Base-by-base conservation (phyloP, 2,797 vertebrate genomes). In the Apodemus agrarius region DNA sequence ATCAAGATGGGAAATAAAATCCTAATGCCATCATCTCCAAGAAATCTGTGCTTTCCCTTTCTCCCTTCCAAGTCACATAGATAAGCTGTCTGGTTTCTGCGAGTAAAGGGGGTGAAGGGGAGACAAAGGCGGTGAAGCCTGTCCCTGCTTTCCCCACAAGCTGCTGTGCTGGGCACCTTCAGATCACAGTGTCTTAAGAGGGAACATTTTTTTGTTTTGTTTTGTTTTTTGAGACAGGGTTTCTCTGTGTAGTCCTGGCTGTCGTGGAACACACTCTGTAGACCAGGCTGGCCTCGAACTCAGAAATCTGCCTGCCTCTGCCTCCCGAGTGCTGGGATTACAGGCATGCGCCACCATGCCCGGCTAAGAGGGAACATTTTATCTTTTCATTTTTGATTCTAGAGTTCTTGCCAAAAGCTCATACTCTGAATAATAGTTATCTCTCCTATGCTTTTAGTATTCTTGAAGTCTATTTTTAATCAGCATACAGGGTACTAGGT, bases 1-100 rank as follows among this genome's bases (percentile, higher is more conserved):
- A 93, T 85, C 16, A 94, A 61, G 83, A 52, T 74, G 43, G 10
- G 54, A 91, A 72, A 65, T 37, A 63, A 86, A 93, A 89, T 74
- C 14, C 3, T 78, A 63, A 89, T 21, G 29, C 10, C 37, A 46
- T 82, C 29, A 89, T 86, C 40, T 86, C 49, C 49, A 86, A 86
- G 29, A 63, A 81, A 63, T 69, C 34, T 37, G 37, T 88, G 43
- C 46, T 93, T 91, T 89, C 10, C 65, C 16, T 96, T 29, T 16
- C 11, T 90, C 52, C 22, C 0, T 54, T 80, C 40, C 5, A 12
- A 57, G 14, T 76, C 5, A 74, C 43, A n/a, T 83, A n/a, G 31
- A 24, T 65, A 40, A 74, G 34, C 29, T 40, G 24, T 65, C 82
- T 75, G 26, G 19, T 49, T 78, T 89, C 19, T 78, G 12, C 29